A percentile compares a stretch with the other conserved stretches of the same genome.
Evolutionary conservation across 2,797 vertebrate genomes (phyloP).

Genomic region (Dendrocincla fuliginosa): DNA sequence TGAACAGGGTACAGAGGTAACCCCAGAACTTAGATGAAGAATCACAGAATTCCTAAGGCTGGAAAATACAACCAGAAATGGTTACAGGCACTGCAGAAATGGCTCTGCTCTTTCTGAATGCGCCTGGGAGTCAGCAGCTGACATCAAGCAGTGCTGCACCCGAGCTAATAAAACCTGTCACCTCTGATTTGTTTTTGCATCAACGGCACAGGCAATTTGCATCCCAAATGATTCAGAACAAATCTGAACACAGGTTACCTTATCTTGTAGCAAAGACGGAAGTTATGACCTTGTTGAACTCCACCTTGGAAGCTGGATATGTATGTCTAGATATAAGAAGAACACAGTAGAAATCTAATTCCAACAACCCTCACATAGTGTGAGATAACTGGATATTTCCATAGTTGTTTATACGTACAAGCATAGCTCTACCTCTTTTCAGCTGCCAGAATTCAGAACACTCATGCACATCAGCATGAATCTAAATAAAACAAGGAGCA

Average conservation of each 20-base stretch:
- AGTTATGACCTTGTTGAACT: neutral
- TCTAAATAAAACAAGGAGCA: neutral
- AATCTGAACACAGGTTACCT: neutral
- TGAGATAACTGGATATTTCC: neutral
- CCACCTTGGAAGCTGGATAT: neutral
- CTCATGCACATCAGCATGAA: neutral
- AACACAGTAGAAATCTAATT: neutral
- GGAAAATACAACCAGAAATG: neutral
- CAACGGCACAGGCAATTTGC: neutral
- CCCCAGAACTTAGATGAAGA: neutral
- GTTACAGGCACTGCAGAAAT: neutral
- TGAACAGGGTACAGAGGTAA: neutral
- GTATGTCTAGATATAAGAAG: neutral
- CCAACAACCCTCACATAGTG: neutral
- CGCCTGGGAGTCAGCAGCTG: neutral
- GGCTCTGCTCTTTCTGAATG: fast-evolving
- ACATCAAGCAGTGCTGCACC: neutral
- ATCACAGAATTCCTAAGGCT: neutral
- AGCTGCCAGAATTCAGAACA: neutral
- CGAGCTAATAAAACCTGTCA: neutral
- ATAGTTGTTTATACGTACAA: neutral
- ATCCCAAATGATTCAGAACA: neutral
- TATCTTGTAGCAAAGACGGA: neutral
- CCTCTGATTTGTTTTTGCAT: neutral
- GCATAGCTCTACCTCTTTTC: neutral